Percentiles rank a stretch among this genome's conserved stretches.
phyloP scores from a whole-genome alignment of 35 echinoderm and acorn worm species.

The Ptychodera flava region DNA sequence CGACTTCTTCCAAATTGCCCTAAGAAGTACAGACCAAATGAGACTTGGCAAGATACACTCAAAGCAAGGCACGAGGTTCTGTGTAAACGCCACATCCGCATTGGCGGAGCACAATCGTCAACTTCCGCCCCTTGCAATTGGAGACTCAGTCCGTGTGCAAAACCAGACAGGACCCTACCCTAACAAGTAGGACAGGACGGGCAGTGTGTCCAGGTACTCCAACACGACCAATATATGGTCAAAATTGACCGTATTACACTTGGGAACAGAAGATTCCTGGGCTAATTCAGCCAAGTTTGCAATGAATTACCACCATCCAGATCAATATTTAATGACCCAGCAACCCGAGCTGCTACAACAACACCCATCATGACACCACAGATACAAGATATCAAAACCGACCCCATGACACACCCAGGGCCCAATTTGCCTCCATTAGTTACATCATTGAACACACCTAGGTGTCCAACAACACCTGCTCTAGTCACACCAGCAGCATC shows the following conservation, averaged over 20 bases:
- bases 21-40: constrained; percentile 29
- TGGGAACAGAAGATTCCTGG: constrained; percentile 7
- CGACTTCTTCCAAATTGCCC: constrained; percentile 34
- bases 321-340: neutral
- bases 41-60: constrained; percentile 20
- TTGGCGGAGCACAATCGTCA: neutral
- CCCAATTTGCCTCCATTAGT: neutral
- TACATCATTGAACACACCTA: neutral
- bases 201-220: too few relatives aligned
- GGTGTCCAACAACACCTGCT: neutral
- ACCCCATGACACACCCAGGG: neutral
- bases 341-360: too few relatives aligned
- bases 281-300: too few relatives aligned
- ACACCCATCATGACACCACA: constrained; percentile 6
- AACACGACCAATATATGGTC: too few relatives aligned
- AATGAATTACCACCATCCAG: neutral
- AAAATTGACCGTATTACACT: constrained; percentile 31
- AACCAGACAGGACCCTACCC: constrained; percentile 53
- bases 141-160: constrained; percentile 32
- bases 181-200: too few relatives aligned
- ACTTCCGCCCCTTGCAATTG: constrained; percentile 8
- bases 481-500: constrained; percentile 3
- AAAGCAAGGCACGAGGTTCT: constrained; percentile 18
- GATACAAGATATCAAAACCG: neutral
- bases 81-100: constrained; percentile 18